Base-by-base conservation (phyloP, 2,797 vertebrate species). In the Fratercula arctica region DNA sequence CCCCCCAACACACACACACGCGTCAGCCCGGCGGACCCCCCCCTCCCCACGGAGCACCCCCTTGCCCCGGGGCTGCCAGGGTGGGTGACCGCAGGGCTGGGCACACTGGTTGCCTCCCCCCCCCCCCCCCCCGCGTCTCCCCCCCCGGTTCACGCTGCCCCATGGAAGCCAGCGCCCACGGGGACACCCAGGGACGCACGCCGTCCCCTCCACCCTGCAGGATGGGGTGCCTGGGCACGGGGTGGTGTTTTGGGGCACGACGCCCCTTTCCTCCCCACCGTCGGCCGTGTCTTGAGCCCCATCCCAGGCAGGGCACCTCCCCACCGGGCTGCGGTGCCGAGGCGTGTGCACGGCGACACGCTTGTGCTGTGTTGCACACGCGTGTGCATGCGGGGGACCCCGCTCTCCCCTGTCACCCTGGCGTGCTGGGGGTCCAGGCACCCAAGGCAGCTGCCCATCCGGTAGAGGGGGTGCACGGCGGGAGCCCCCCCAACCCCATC, bases 311-410 rank as follows among this genome's bases (percentile, higher is more conserved):
- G 25, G 56, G n/a, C 28, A 43, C 10, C n/a, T 31, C 88, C 61
- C 13, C 15, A 1, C 21, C 54, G 3, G 21, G 60, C 74, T 5
- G 29, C 2, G 1, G 13, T 10, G n/a, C 25, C 35, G 14, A 73
- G 2, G 2, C 1, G 2, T 14, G 53, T 14, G 53, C 14, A 0
- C 1, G 14, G 13, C 37, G 46, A 23, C 73, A 23, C 1, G 2
- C 60, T 33, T 9, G 37, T 1, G 16, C 4, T 3, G 6, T 8
- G 3, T 3, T 2, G 28, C 80, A 66, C 78, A 54, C 8, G 8
- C 6, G 16, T 29, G 53, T 35, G 68, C 33, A 1, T 1, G 13
- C 8, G 6, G 66, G 12, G 26, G 16, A 53, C 16, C n/a, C 21
- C 13, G 1, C 23, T 31, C 51, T 51, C 48, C n/a, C 3, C 7